Percentiles rank a stretch among this genome's conserved stretches.
These are phyloP conservation scores for Holothuria leucospilota DNA, from an alignment of 53 echinoderm and acorn worm genomes.

Conservation along the genomic window DNA sequence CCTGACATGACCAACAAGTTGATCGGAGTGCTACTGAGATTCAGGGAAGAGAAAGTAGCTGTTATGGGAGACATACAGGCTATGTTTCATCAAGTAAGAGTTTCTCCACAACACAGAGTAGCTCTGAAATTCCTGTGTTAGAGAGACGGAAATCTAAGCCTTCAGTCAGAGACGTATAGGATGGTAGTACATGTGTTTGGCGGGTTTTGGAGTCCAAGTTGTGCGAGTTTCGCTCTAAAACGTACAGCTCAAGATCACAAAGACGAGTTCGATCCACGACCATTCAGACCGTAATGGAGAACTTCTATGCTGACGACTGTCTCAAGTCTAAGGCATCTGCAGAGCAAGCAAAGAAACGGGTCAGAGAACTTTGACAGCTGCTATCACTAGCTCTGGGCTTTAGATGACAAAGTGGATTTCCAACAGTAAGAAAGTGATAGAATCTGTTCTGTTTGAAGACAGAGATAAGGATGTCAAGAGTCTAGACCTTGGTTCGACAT, in stretches of 20 bases:
- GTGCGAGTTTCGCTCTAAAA: constrained; percentile 36
- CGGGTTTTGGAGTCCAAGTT: constrained; percentile 20
- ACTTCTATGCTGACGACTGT: constrained; percentile 1
- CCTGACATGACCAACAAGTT: constrained; percentile 48
- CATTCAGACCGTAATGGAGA: background rate
- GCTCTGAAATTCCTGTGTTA: constrained; percentile 37
- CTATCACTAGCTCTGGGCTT: constrained; percentile 42
- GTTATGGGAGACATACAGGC: constrained; percentile 49
- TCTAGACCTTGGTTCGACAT: constrained; percentile 31
- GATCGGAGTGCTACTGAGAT: constrained; percentile 13
- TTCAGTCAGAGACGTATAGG: background rate
- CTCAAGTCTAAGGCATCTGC: too few species aligned
- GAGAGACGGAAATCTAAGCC: constrained; percentile 26
- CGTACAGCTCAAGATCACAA: constrained; percentile 47
- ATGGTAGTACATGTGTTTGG: background rate
- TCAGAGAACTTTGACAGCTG: background rate
- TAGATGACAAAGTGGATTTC: constrained; percentile 55
- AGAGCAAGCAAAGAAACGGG: constrained; percentile 26
- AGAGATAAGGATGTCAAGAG: constrained; percentile 46
- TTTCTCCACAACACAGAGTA: constrained; percentile 34
- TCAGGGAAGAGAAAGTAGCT: constrained; percentile 33
- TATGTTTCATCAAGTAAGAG: constrained; percentile 52
- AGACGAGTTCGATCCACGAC: background rate
- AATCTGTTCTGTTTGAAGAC: constrained; percentile 38
- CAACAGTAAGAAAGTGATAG: constrained; percentile 45